Evolutionary conservation across 2,888 invertebrate species (phyloP).

Genomic region (Ramazzottius varieornatus): DNA sequence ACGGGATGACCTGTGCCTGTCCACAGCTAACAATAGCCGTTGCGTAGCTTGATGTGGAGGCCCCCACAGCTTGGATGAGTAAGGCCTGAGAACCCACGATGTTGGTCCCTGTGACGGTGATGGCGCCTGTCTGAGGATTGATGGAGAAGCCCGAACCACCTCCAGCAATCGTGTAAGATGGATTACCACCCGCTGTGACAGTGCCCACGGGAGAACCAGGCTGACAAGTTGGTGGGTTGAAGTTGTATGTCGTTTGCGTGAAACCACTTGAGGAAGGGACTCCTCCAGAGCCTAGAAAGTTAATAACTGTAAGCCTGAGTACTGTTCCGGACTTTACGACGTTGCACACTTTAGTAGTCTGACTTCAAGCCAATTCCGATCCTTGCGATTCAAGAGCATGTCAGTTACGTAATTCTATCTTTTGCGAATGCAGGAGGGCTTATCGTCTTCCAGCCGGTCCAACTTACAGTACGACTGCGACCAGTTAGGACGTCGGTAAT

Average conservation of each 20-base stretch:
- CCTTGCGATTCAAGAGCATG: too few species aligned
- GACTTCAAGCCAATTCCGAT: too few species aligned
- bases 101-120: background rate
- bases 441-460: too few species aligned
- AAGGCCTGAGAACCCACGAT: background rate
- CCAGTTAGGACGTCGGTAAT: too few species aligned
- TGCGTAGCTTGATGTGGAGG: background rate
- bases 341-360: too few species aligned
- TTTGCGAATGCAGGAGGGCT: too few species aligned
- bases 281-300: too few species aligned
- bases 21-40: background rate
- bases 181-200: background rate
- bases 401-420: too few species aligned
- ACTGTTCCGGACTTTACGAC: too few species aligned
- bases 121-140: background rate
- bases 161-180: background rate
- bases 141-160: background rate
- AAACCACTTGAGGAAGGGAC: background rate
- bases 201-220: background rate
- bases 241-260: background rate
- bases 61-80: background rate
- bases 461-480: too few species aligned
- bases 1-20: too few species aligned
- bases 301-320: too few species aligned
- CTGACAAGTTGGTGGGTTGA: background rate